Base-by-base conservation (phyloP, 1,140 invertebrate genomes). In the Cepaea nemoralis region DNA sequence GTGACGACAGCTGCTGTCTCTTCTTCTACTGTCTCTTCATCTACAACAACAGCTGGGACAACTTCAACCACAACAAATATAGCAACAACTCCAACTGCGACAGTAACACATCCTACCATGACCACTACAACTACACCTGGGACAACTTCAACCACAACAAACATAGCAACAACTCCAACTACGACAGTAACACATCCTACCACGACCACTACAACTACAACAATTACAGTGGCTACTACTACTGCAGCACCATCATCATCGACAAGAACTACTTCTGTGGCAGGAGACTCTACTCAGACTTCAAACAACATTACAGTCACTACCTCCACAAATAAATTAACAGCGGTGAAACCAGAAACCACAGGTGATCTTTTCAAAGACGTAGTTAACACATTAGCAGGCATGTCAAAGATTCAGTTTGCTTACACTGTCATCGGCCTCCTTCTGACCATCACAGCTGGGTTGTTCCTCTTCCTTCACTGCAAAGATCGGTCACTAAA, bases 321-420 rank as follows among this genome's bases (percentile, higher is more conserved):
- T 24, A 81, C 74, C 14, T 71, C 76, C 40, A 75, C 42, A 31
- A 71, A 80, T 12, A 81, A 55, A 59, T 37, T 83, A 31, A 14
- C 59, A 5, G 42, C 27, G n/a, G 31, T 33, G 6, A 84, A 85
- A 39, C 78, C 83, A 14, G 39, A 83, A 39, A 81, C 82, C n/a
- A 81, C 86, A 66, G 77, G 71, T 31, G 66, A 87, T 74, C 33
- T 79, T 35, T 12, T 85, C 10, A 67, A 73, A 81, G 14, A 42
- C 77, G 80, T 81, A 16, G 50, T 86, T 3, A 76, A 87, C 14
- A 81, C 81, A 16, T 81, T 90, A 19, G 84, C 82, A 27, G 84
- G 86, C 55, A 90, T 93, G 50, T 92, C 91, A 2, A 91, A 89
- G 77, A 90, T 93, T 70, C 92, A 93, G 84, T 89, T 93, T 86